phyloP scores from a whole-genome alignment of 2,113 vertebrate genomes.

The Plectropomus leopardus region DNA sequence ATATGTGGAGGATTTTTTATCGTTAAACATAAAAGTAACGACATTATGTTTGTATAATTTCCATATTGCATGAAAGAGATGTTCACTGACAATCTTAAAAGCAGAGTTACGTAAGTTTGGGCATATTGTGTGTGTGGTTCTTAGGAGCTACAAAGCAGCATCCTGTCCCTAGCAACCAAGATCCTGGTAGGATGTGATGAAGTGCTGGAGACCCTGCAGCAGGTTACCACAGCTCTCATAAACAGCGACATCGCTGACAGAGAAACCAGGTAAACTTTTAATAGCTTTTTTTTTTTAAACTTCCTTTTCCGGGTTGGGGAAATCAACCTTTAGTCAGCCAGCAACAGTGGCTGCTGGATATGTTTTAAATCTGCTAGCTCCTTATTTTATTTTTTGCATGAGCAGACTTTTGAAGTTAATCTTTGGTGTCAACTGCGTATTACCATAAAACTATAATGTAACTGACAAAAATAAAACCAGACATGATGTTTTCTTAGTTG shows the following conservation, averaged over 20 bases:
- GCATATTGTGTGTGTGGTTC: slow-evolving; percentile 65
- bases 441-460: slow-evolving; percentile 20
- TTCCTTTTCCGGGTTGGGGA: background rate
- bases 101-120: slow-evolving; percentile 79
- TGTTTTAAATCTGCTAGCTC: background rate
- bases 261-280: slow-evolving; percentile 90
- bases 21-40: slow-evolving; percentile 1
- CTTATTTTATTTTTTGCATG: slow-evolving; percentile 19
- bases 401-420: slow-evolving; percentile 27
- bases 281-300: background rate
- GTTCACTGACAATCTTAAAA: slow-evolving; percentile 32
- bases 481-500: slow-evolving; percentile 9
- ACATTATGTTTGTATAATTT: background rate
- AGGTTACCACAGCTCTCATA: slow-evolving; percentile 95
- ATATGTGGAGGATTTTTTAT: background rate
- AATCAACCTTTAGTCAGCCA: background rate
- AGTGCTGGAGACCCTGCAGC: slow-evolving; percentile 97
- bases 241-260: slow-evolving; percentile 93
- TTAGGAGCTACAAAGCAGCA: slow-evolving; percentile 96
- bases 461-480: slow-evolving; percentile 17
- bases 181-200: slow-evolving; percentile 97
- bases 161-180: slow-evolving; percentile 95
- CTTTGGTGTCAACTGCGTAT: slow-evolving; percentile 6
- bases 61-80: slow-evolving; percentile 5
- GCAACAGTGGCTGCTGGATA: background rate